phyloP scores from a whole-genome alignment of 1,140 invertebrate genomes.

The Heterodera schachtii region DNA sequence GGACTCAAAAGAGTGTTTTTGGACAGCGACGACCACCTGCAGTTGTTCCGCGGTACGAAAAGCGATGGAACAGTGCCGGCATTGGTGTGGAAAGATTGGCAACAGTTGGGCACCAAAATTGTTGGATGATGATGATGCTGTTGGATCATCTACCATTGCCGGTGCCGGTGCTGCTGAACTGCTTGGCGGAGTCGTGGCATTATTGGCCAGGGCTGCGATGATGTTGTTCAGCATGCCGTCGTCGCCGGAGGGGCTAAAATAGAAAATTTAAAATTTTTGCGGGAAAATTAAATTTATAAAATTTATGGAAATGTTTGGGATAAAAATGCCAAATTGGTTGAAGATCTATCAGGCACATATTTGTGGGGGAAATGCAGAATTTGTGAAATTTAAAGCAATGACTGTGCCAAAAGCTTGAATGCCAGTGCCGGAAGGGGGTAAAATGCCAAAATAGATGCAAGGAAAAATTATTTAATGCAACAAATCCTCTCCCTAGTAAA shows the following conservation, averaged over 20 bases:
- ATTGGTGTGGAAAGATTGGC: constrained; percentile 49
- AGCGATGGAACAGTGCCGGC: constrained; percentile 49
- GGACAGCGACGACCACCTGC: constrained; percentile 31
- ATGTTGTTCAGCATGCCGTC: background rate
- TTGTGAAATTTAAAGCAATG: too few species aligned
- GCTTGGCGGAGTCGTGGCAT: background rate
- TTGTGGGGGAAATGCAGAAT: too few species aligned
- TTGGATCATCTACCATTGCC: background rate
- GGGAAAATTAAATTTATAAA: too few species aligned
- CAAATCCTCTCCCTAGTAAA: too few species aligned
- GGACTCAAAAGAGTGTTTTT: background rate
- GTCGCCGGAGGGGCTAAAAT: constrained; percentile 1
- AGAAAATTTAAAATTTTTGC: background rate
- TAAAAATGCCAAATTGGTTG: too few species aligned
- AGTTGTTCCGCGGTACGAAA: constrained; percentile 50
- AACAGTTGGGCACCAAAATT: background rate
- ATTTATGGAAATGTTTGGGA: too few species aligned
- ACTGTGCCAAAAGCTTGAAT: too few species aligned
- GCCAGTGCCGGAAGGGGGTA: too few species aligned
- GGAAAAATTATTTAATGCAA: too few species aligned
- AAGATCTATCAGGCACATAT: too few species aligned
- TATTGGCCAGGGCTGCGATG: too few species aligned
- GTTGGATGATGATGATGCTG: background rate
- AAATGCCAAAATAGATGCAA: too few species aligned
- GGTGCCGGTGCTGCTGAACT: background rate